Conservation (phyloP, 2,797 vertebrate species). For the Sebastes matsubarae region DNA sequence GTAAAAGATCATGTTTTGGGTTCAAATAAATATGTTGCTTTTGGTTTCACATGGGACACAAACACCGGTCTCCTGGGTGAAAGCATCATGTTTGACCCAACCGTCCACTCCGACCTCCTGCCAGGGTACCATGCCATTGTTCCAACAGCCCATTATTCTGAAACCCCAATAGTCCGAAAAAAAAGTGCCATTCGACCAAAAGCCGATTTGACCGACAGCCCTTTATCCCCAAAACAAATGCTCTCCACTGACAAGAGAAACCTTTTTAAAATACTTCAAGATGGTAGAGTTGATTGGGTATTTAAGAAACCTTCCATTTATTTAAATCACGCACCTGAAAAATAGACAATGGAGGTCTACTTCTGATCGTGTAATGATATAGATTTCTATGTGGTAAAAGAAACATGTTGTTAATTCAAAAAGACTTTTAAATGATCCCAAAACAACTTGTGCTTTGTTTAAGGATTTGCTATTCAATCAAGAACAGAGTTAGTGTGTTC, state of each 20-base stretch:
- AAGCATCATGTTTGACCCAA: too few relatives aligned
- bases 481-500: conserved; percentile 17
- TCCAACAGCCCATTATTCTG: too few relatives aligned
- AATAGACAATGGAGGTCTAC: not conserved
- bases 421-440: not conserved
- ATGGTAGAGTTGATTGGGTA: not conserved
- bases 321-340: not conserved
- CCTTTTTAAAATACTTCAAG: not conserved
- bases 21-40: too few relatives aligned
- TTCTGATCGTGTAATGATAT: not conserved
- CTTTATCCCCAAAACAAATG: too few relatives aligned
- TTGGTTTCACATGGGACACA: too few relatives aligned
- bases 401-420: not conserved
- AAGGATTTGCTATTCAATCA: not conserved
- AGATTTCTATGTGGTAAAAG: not conserved
- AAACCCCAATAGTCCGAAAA: too few relatives aligned
- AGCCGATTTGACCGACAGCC: too few relatives aligned
- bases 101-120: too few relatives aligned
- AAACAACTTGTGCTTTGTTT: conserved; percentile 5
- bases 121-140: too few relatives aligned
- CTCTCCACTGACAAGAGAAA: not conserved
- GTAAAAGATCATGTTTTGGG: too few relatives aligned
- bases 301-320: not conserved
- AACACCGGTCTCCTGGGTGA: too few relatives aligned
- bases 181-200: too few relatives aligned